Evolutionary conservation across 2,113 vertebrate genomes (phyloP).

Genomic region (Micronycteris hirsuta): DNA sequence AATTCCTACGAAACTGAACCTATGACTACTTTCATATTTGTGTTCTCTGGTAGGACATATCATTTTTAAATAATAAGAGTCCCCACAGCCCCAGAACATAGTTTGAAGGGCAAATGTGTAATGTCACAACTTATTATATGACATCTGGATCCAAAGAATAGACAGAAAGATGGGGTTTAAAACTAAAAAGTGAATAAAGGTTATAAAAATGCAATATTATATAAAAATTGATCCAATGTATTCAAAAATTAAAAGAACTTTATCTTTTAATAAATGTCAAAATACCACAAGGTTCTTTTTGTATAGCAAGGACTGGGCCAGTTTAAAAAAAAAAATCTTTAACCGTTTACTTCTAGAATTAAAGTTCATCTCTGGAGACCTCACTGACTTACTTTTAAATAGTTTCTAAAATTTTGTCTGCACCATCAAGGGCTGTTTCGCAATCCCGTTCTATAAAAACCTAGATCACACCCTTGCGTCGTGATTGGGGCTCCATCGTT

Average conservation of each 20-base stretch:
- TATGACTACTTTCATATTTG: neutral
- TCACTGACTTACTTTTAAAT: conserved; percentile 8
- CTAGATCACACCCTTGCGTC: neutral
- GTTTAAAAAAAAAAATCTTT: neutral
- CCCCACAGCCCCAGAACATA: neutral
- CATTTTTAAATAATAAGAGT: neutral
- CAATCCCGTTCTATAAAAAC: neutral
- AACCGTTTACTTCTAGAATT: neutral
- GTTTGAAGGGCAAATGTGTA: neutral
- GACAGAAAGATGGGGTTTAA: neutral
- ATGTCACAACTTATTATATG: neutral
- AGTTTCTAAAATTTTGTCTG: neutral
- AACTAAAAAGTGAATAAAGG: neutral
- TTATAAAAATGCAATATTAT: neutral
- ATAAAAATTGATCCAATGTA: conserved; percentile 10
- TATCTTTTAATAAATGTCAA: neutral
- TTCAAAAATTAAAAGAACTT: conserved; percentile 17
- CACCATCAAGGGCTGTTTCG: neutral
- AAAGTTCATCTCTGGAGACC: conserved; percentile 7
- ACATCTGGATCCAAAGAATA: neutral
- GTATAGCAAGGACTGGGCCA: neutral
- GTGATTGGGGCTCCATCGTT: neutral
- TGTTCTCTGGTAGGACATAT: neutral
- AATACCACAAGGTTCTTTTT: conserved; percentile 40
- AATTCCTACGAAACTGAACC: neutral